Conservation (phyloP, 2,888 invertebrate genomes). For the Volucella zonaria region DNA sequence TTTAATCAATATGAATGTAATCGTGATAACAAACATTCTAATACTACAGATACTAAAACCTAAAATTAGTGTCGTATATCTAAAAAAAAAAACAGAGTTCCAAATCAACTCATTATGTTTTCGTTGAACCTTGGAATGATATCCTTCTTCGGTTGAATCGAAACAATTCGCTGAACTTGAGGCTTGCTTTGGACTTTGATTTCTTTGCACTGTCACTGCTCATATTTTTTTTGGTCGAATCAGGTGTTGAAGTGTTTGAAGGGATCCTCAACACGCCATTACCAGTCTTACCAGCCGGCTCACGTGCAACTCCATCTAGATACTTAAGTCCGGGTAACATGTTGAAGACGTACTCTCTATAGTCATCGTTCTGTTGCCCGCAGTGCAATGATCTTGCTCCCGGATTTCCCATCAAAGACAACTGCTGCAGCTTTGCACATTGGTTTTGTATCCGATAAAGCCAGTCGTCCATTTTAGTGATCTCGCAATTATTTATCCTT, state of each 20-base stretch:
- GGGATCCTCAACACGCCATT: constrained; percentile 29
- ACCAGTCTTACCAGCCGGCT: constrained; percentile 14
- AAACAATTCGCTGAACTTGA: constrained; percentile 79
- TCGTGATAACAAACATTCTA: too few relatives aligned
- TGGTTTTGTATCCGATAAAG: constrained; percentile 87
- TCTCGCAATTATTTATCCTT: constrained; percentile 88
- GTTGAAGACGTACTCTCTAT: constrained; percentile 78
- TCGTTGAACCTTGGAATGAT: constrained; percentile 76
- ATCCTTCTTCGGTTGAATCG: constrained; percentile 76
- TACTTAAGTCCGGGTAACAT: constrained; percentile 78
- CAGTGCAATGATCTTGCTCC: constrained; percentile 81
- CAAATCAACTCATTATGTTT: constrained; percentile 74
- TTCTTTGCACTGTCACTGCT: constrained; percentile 35
- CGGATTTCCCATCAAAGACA: constrained; percentile 91
- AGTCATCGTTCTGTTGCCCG: constrained; percentile 68
- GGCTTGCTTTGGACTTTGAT: constrained; percentile 29
- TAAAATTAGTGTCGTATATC: too few relatives aligned
- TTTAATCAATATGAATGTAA: too few relatives aligned
- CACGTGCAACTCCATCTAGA: constrained; percentile 77
- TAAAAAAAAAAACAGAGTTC: background rate
- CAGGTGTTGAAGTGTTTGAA: constrained; percentile 39
- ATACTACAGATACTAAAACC: too few relatives aligned
- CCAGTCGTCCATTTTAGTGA: constrained; percentile 87
- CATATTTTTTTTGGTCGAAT: constrained; percentile 35
- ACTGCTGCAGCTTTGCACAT: constrained; percentile 88